phyloP scores from a whole-genome alignment of 2,888 invertebrate species.

The Trachelus iudaicus region DNA sequence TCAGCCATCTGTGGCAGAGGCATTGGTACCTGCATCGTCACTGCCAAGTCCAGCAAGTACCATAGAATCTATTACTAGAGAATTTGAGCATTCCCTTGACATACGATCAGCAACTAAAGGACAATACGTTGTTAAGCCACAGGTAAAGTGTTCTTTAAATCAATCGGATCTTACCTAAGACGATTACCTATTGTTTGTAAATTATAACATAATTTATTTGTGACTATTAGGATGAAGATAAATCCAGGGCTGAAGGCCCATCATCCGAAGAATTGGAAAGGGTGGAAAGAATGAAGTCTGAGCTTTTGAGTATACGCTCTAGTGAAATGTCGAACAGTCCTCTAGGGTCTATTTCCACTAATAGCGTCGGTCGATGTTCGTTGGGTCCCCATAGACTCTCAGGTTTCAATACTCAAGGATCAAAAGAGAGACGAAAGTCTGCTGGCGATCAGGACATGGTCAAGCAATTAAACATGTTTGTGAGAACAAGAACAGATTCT shows the following conservation, averaged over 20 bases:
- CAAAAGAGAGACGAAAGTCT: conserved; percentile 79
- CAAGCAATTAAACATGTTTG: conserved; percentile 77
- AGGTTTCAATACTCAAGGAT: conserved; percentile 61
- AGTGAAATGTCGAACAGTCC: conserved; percentile 59
- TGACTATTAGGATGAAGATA: conserved; percentile 73
- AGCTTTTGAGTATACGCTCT: conserved; percentile 65
- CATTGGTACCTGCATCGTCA: conserved; percentile 67
- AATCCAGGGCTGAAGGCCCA: conserved; percentile 74
- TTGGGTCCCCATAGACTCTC: conserved; percentile 61
- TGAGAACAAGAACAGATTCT: conserved; percentile 86
- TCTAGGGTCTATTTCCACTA: conserved; percentile 57
- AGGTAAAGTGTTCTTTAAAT: conserved; percentile 62
- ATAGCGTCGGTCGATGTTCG: conserved; percentile 64
- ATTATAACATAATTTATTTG: background rate
- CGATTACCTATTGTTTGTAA: no score
- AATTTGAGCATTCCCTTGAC: conserved; percentile 85
- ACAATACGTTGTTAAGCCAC: conserved; percentile 71
- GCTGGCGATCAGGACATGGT: conserved; percentile 84
- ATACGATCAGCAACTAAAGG: conserved; percentile 74
- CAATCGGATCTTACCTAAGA: no score
- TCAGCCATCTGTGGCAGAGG: conserved; percentile 64
- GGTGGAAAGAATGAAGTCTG: conserved; percentile 69
- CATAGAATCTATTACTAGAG: conserved; percentile 81
- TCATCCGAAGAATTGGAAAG: conserved; percentile 71
- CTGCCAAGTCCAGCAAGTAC: conserved; percentile 83